Conservation (phyloP, 2,888 invertebrate genomes). For the Hartigia nigra region DNA sequence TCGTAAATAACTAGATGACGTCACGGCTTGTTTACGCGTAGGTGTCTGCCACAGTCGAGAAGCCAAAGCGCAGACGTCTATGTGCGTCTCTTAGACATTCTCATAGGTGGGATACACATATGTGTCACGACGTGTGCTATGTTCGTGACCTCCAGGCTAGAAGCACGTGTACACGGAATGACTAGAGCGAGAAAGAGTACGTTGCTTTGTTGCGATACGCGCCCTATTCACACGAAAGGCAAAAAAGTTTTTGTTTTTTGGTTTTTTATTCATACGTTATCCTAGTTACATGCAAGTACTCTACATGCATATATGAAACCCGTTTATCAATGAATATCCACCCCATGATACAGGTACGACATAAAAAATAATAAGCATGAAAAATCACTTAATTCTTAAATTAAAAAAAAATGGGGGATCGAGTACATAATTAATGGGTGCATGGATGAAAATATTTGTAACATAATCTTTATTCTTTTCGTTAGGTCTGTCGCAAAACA, state of each 20-base stretch:
- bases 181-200: constrained; percentile 15
- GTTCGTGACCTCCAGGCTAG: constrained; percentile 38
- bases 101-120: constrained; percentile 3
- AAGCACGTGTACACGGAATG: constrained; percentile 43
- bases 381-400: not conserved
- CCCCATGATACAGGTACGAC: not conserved
- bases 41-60: constrained; percentile 9
- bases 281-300: not conserved
- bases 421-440: not conserved
- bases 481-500: not conserved
- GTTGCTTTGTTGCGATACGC: not conserved
- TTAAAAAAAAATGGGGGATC: not conserved
- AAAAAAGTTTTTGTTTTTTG: not conserved
- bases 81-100: not conserved
- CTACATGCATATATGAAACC: constrained; percentile 5
- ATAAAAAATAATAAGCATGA: not conserved
- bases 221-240: not conserved
- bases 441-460: not conserved
- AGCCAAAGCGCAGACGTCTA: not conserved
- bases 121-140: constrained; percentile 11
- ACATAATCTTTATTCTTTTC: not conserved
- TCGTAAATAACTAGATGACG: constrained; percentile 36
- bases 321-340: not conserved
- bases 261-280: not conserved
- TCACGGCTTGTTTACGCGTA: constrained; percentile 33